Evolutionary conservation across 2,888 invertebrate genomes (phyloP).

Genomic region (Folsomia manolachei): DNA sequence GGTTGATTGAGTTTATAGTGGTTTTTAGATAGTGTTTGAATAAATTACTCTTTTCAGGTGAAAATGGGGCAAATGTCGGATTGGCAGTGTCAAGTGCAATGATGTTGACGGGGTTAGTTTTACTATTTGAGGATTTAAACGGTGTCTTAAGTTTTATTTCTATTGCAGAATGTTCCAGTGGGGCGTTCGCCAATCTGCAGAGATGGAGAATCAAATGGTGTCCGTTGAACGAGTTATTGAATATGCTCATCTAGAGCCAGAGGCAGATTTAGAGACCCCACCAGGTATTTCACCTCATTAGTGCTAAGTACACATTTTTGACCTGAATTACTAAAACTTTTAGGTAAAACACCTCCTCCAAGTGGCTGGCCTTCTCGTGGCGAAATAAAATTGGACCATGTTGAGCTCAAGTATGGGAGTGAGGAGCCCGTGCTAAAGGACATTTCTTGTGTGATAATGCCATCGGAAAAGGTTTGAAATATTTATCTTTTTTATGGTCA

Average conservation of each 20-base stretch:
- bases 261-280: constrained; percentile 52
- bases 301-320: not conserved
- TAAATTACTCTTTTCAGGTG: not conserved
- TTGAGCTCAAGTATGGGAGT: constrained; percentile 35
- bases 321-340: not conserved
- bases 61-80: constrained; percentile 58
- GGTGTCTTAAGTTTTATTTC: not conserved
- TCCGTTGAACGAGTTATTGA: constrained; percentile 58
- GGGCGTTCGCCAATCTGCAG: constrained; percentile 75
- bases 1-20: too few species aligned
- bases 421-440: constrained; percentile 54
- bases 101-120: constrained; percentile 62
- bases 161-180: constrained; percentile 66
- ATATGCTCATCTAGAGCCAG: constrained; percentile 56
- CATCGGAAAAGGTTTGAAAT: constrained; percentile 56
- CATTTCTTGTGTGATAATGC: constrained; percentile 54
- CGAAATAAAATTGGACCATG: constrained; percentile 33
- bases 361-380: constrained; percentile 40
- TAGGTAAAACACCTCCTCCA: constrained; percentile 38
- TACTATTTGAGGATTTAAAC: not conserved
- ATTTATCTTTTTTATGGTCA: not conserved
- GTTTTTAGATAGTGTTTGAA: constrained; percentile 41
- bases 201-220: constrained; percentile 56
- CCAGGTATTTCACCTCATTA: constrained; percentile 21
- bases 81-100: constrained; percentile 70